These are phyloP conservation scores for Maccullochella peelii DNA, from an alignment of 2,113 vertebrate species.

Conservation along the genomic window DNA sequence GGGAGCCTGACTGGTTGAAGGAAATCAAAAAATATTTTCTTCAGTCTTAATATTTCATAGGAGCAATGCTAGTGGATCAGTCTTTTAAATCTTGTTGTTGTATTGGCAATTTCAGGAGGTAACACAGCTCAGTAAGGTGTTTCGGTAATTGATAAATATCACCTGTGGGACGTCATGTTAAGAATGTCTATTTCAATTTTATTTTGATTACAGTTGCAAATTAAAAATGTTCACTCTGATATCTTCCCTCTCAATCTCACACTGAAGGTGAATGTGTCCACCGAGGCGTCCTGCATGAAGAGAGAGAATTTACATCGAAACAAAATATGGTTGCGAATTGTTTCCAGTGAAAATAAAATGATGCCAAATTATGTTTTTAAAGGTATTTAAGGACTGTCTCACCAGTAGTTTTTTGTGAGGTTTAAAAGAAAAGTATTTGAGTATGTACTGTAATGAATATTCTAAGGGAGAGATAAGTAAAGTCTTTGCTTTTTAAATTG, in stretches of 20 bases:
- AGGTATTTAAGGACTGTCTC: background rate
- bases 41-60: conserved; percentile 67
- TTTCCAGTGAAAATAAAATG: background rate
- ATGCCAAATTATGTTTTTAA: background rate
- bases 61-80: conserved; percentile 6
- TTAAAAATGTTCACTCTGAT: conserved; percentile 1
- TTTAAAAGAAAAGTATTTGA: background rate
- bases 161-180: background rate
- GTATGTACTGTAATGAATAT: background rate
- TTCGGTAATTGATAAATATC: conserved; percentile 28
- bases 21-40: conserved; percentile 54
- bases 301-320: background rate
- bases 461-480: background rate
- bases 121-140: background rate
- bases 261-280: background rate
- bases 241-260: conserved; percentile 4
- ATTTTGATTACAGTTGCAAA: conserved; percentile 32
- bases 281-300: background rate
- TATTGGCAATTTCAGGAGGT: background rate
- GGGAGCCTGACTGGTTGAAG: conserved; percentile 18
- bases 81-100: conserved; percentile 17
- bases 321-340: background rate
- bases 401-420: background rate
- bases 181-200: conserved; percentile 24
- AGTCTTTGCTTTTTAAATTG: conserved; percentile 16